Percentiles rank a stretch among this genome's conserved stretches.
Conservation (phyloP, 2,113 vertebrate species). For the Sinocyclocheilus grahami region DNA sequence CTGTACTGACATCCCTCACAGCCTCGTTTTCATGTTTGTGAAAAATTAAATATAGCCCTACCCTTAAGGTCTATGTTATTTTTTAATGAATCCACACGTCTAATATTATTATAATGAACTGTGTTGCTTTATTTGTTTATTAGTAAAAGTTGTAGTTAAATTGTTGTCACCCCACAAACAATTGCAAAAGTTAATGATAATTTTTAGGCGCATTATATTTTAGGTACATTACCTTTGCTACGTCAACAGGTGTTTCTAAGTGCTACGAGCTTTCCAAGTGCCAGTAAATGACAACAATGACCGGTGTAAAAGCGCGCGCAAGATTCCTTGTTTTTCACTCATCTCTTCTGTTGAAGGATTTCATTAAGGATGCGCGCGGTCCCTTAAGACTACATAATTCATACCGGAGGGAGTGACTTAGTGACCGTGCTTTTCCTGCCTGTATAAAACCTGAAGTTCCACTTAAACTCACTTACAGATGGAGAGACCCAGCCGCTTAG, state of each 20-base stretch:
- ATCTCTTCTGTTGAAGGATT: constrained; percentile 12
- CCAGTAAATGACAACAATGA: background rate
- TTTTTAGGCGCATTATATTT: background rate
- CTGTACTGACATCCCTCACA: no score
- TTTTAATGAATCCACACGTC: background rate
- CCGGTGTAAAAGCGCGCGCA: background rate
- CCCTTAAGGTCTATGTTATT: background rate
- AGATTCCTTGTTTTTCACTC: background rate
- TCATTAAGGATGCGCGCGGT: constrained; percentile 46
- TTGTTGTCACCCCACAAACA: no score
- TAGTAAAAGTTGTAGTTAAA: no score
- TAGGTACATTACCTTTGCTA: no score
- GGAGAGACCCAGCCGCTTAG: constrained; percentile 72
- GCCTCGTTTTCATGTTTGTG: no score
- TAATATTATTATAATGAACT: background rate
- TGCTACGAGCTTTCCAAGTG: background rate
- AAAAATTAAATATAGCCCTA: no score
- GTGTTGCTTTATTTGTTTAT: no score
- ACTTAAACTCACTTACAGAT: constrained; percentile 72
- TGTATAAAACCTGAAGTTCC: constrained; percentile 84
- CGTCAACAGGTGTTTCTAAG: background rate
- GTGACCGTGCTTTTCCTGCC: constrained; percentile 73
- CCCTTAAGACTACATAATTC: constrained; percentile 68
- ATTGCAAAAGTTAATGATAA: background rate
- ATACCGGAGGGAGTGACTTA: constrained; percentile 86